Base-by-base conservation (phyloP, 2,113 vertebrate genomes). In the Bambusicola thoracicus region DNA sequence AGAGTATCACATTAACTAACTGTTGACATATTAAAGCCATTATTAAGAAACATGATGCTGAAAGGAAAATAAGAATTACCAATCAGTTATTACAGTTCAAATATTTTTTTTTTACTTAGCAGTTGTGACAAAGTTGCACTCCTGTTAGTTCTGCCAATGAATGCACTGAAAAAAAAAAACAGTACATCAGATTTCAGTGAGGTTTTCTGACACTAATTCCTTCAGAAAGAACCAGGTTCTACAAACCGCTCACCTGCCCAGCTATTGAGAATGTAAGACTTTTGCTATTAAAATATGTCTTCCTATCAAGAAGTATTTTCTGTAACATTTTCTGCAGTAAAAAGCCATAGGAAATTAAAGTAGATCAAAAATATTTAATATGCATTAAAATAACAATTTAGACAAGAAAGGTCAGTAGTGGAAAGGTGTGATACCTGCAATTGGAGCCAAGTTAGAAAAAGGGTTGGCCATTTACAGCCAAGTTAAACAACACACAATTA, bases 391-490 rank as follows among this genome's bases (percentile, higher is more conserved):
- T 82, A 92, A 73, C 49, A 90, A 79, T 85, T 91, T 86, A 87
- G 88, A 95, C 92, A 93, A 94, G 83, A 92, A 86, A 78, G 81
- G 90, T 92, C 87, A 94, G 93, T 81, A 86, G 89, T 67, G 6
- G 5, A 84, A 95, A 96, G 85, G 94, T 94, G 93, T 59, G 82
- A 96, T 66, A 90, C 76, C 82, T 93, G 61, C 5, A 0, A 74
- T 22, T 76, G 51, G 75, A 93, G 91, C 70, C 85, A 96, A 96
- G 61, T 75, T 70, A 66, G 79, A 76, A 9, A 81, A 83, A 85
- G 55, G 77, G 44, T 75, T 77, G 89, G 67, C 73, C 70, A 38
- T 75, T 78, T 86, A 43, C 32, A 65, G 84, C 77, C 90, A 95
- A 95, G 75, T 56, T 83, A 94, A 96, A 90, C 70, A 95, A 81